Evolutionary conservation across 2,797 vertebrate genomes (phyloP), one percentile per base, ranked within the genome.

Genomic region (Ptychadena robeensis): DNA sequence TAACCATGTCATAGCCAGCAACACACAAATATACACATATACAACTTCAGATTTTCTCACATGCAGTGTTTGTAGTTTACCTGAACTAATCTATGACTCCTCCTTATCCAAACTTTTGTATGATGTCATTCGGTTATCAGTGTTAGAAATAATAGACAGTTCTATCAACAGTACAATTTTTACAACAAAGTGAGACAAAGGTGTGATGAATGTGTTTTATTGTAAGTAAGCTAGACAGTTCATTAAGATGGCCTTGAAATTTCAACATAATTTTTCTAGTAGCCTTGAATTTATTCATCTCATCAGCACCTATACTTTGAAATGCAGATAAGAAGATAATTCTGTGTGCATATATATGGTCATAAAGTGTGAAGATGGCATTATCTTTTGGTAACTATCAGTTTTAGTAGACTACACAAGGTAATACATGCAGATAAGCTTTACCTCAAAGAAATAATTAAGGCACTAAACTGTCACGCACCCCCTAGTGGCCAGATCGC

Each of bases 271-370:
- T 38, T 69, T 76, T 82, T 74, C 28, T 30, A 64, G 35, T 71
- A 77, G 66, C 81, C 73, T 82, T 82, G 73, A 44, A 48, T 70
- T 31, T 70, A 37, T 77, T 69, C 28, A 70, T 9, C 48, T 68
- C 32, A 64, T 63, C 44, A 3, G 28, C 30, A 76, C 61, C 28
- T 12, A 2, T 31, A 11, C 81, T 34, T 82, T 77, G 80, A 71
- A 82, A 76, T 76, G 22, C 3, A 76, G 80, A 82, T 82, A 82
- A 82, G n/a, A 1, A 31, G 72, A 38, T 75, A 61, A 82, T 31
- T 22, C 64, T 30, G 27, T 53, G 35, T 67, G 44, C 68, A n/a
- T 2, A 11, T 31, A 25, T 57, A 22, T 28, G 30, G 38, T 31
- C 48, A 82, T 75, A 75, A 82, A 61, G 0, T 61, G 40, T 48